A percentile compares a stretch with the other conserved stretches of the same genome.
phyloP scores from a whole-genome alignment of 2,888 invertebrate genomes.

The Drosophila mercatorum region DNA sequence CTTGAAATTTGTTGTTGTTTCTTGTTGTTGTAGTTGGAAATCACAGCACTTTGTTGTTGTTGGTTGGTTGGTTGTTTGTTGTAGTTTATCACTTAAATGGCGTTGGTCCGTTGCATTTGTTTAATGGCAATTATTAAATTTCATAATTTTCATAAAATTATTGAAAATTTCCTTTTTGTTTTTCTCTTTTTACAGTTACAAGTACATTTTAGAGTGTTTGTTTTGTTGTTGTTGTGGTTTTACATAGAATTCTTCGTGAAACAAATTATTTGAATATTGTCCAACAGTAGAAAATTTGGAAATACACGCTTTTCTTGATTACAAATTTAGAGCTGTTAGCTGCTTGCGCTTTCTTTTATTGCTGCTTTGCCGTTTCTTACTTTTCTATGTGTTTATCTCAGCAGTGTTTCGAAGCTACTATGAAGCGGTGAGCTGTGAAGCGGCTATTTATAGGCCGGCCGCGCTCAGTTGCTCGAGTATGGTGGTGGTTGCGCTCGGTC shows the following conservation, averaged over 20 bases:
- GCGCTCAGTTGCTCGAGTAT: constrained; percentile 24
- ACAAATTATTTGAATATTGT: constrained; percentile 48
- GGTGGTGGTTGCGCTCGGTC: constrained; percentile 17
- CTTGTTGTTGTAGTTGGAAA: constrained; percentile 80
- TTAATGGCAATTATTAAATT: constrained; percentile 72
- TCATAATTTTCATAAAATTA: constrained; percentile 63
- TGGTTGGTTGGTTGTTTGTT: constrained; percentile 37
- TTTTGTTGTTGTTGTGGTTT: constrained; percentile 16
- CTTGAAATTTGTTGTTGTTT: constrained; percentile 56
- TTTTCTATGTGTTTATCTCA: constrained; percentile 59
- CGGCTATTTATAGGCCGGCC: constrained; percentile 73
- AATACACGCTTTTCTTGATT: constrained; percentile 53
- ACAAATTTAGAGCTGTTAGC: constrained; percentile 17
- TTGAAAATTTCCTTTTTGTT: constrained; percentile 35
- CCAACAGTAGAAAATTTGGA: constrained; percentile 65
- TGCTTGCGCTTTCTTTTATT: constrained; percentile 47
- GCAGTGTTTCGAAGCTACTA: constrained; percentile 79
- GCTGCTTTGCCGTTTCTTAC: constrained; percentile 60
- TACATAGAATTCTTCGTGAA: constrained; percentile 76
- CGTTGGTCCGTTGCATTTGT: constrained; percentile 81
- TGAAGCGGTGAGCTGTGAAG: constrained; percentile 37
- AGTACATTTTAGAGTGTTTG: constrained; percentile 50
- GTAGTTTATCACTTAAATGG: constrained; percentile 79
- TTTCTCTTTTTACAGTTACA: constrained; percentile 42
- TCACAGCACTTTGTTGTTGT: constrained; percentile 78